Base-by-base conservation (phyloP, 2,888 invertebrate species). In the Mellilla xanthometata region DNA sequence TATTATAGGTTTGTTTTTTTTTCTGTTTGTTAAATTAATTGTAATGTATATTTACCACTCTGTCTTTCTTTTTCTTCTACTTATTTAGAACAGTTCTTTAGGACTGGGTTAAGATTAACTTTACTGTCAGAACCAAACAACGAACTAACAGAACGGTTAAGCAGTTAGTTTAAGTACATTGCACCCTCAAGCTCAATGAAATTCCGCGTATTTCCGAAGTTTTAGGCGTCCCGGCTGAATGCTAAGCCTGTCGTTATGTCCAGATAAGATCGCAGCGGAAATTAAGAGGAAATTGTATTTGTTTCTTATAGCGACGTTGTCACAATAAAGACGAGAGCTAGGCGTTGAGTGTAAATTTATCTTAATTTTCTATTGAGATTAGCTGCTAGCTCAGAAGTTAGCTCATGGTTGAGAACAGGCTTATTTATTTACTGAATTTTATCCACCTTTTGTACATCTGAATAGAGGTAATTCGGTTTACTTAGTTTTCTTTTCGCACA, bases 251-350 rank as follows among this genome's bases (percentile, higher is more conserved):
- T 74, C 76, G 74, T 81, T 79, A 77, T 66, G 76, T 70, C 76
- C 73, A 79, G 86, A 86, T 86, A 85, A 78, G 68, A 84, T 81
- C 81, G 60, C 57, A 64, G 59, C 86, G 86, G 86, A 86, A 86
- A 86, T 87, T 85, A 84, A 81, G 71, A 70, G 86, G 86, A 87
- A 87, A 87, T 87, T 83, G 84, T 86, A 78, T 86, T 86, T 86
- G 85, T 86, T 86, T 84, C 84, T 80, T 82, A 80, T 71, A 78
- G 74, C 71, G 65, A 66, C 72, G 72, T 62, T 62, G 67, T 75
- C 72, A 73, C 71, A 83, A 78, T 79, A 79, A 75, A 73, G 66
- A 58, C 67, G 51, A 58, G 62, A 64, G 68, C 64, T 61, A 56
- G 58, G 46, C 58, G 46, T 55, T 58, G 43, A 60, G 52, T 66